Evolutionary conservation across 2,113 vertebrate genomes (phyloP), one percentile per base, ranked within the genome.

Genomic region (Silurus meridionalis): DNA sequence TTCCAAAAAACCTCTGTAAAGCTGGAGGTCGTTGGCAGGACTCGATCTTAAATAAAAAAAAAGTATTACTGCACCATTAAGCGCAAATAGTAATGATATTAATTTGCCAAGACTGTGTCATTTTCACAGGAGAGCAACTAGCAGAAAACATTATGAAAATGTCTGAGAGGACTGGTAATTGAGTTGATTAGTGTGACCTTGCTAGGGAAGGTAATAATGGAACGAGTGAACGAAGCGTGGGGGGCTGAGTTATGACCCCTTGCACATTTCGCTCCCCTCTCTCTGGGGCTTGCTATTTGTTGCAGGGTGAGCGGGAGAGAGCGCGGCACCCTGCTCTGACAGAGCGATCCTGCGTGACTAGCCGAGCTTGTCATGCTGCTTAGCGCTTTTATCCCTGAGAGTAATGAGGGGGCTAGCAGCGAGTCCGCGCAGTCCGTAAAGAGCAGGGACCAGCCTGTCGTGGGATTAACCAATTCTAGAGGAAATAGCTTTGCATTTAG

Each of bases 51-150:
- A 95, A 95, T 95, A 95, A 37, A 37, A 37, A 37, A 94, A 92
- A 95, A 93, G 93, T 94, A 95, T 95, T 94, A 90, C 93, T 95
- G 95, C 95, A 95, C 95, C 97, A 95, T 97, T 97, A 97, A 97
- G 97, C 92, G 95, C 89, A 94, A 96, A 94, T 96, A 96, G 96
- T 98, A 97, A 97, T 96, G 96, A 96, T 96, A 97, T 97, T 98
- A 97, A 99, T 99, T 97, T 98, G 97, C 97, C 97, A 97, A 96
- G 96, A 96, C 96, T 90, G 91, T 95, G 96, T 97, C 96, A 97
- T 97, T 98, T 98, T 97, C 97, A 98, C 97, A 97, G 96, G 96
- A 99, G 97, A 98, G 97, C 96, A 97, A 97, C 96, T 97, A 97
- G 96, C 97, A 97, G 96, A 94, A 93, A 97, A 97, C 97, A 97